phyloP scores from a whole-genome alignment of 1,140 invertebrate species.

The Lordiphosa mommai region DNA sequence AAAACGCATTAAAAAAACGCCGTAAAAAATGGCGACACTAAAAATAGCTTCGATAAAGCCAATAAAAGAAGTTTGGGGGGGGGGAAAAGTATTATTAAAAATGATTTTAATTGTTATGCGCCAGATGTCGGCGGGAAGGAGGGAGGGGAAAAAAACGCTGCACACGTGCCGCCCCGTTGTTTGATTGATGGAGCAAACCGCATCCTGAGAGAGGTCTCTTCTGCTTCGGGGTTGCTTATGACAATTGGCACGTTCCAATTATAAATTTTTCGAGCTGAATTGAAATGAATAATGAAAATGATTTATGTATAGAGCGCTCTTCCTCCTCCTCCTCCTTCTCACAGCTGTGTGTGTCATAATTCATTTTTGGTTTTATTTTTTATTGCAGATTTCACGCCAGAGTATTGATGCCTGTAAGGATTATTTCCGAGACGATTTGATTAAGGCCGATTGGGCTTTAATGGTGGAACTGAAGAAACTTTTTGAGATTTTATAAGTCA shows the following conservation, averaged over 20 bases:
- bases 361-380: not conserved
- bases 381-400: conserved; percentile 95
- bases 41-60: conserved; percentile 41
- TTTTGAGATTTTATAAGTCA: conserved; percentile 94
- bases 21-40: conserved; percentile 54
- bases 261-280: conserved; percentile 31
- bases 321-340: too few relatives aligned
- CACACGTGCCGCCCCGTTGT: conserved; percentile 39
- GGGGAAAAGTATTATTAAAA: conserved; percentile 39
- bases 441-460: conserved; percentile 97
- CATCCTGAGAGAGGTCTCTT: conserved; percentile 17
- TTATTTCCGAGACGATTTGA: conserved; percentile 98
- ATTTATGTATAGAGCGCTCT: conserved; percentile 35
- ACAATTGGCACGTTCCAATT: conserved; percentile 58
- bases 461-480: conserved; percentile 99
- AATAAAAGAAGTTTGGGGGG: conserved; percentile 2
- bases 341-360: conserved; percentile 19
- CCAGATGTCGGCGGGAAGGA: conserved; percentile 24
- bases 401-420: conserved; percentile 99
- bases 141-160: not conserved
- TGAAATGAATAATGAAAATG: conserved; percentile 30
- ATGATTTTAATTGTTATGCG: conserved; percentile 54
- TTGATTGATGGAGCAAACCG: conserved; percentile 45
- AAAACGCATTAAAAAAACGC: conserved; percentile 49
- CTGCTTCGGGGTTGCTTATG: conserved; percentile 17